These are phyloP conservation scores for Sylvicapra grimmia DNA, from an alignment of 2,113 vertebrate species.

Conservation along the genomic window DNA sequence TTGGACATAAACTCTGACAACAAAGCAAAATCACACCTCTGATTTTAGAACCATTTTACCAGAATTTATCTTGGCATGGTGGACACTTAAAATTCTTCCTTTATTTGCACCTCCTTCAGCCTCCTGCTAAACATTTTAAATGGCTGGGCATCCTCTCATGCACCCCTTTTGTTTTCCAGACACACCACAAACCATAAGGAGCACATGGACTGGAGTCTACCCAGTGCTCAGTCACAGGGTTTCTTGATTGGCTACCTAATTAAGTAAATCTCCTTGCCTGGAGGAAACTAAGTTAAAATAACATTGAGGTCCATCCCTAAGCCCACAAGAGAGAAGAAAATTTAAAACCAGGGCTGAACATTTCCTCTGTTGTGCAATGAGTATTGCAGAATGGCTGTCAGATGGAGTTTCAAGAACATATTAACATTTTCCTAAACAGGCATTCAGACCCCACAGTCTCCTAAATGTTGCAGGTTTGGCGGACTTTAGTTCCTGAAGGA, in stretches of 20 bases:
- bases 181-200: background rate
- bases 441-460: background rate
- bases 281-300: constrained; percentile 53
- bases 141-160: background rate
- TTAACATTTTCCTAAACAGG: constrained; percentile 22
- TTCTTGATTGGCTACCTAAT: constrained; percentile 42
- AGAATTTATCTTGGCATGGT: background rate
- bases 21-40: background rate
- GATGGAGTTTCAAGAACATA: constrained; percentile 9
- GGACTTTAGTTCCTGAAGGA: background rate
- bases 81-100: background rate
- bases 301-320: constrained; percentile 45
- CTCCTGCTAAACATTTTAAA: background rate
- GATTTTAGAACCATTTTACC: background rate
- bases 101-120: background rate
- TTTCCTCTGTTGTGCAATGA: constrained; percentile 35
- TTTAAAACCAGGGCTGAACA: constrained; percentile 30
- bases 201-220: background rate
- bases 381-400: constrained; percentile 1
- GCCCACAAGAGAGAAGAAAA: constrained; percentile 48
- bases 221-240: background rate
- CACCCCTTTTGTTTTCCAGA: constrained; percentile 15
- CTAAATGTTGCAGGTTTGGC: background rate
- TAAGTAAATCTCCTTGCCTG: constrained; percentile 52
- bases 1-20: background rate